A percentile compares a stretch with the other conserved stretches of the same genome.
phyloP scores from a whole-genome alignment of 2,113 vertebrate genomes.

The Coptodon rendalli region DNA sequence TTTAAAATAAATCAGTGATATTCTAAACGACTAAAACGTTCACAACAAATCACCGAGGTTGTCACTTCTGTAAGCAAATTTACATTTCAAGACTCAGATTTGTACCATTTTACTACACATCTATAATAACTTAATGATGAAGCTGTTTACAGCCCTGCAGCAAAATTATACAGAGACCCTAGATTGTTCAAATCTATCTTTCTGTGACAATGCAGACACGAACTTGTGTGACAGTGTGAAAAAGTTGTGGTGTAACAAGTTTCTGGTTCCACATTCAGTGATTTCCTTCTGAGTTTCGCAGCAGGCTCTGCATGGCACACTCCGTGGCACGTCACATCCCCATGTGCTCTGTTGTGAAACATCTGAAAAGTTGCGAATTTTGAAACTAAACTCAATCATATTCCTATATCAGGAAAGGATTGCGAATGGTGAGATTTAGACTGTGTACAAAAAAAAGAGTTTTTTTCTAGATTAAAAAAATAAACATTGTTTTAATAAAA shows the following conservation, averaged over 20 bases:
- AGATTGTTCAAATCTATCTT: not conserved
- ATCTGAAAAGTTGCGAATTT: not conserved
- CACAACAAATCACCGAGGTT: not conserved
- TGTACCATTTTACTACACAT: not conserved
- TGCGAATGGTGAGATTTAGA: not conserved
- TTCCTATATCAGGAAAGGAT: not conserved
- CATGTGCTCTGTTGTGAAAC: not conserved
- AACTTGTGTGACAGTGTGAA: not conserved
- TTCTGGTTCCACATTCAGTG: not conserved
- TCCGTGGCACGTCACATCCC: not conserved
- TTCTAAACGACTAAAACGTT: not conserved
- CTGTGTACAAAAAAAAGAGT: not conserved
- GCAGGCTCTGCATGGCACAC: not conserved
- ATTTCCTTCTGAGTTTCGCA: not conserved
- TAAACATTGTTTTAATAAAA: not conserved
- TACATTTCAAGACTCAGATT: not conserved
- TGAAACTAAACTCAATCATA: not conserved
- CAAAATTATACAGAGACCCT: not conserved
- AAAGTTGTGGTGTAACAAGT: not conserved
- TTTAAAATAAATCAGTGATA: not conserved
- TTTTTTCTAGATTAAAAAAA: not conserved
- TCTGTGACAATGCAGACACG: not conserved
- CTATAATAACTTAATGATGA: not conserved
- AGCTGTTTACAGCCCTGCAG: not conserved
- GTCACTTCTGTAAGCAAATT: not conserved